Evolutionary conservation across 2,797 vertebrate genomes (phyloP).

Genomic region (Oreortyx pictus): DNA sequence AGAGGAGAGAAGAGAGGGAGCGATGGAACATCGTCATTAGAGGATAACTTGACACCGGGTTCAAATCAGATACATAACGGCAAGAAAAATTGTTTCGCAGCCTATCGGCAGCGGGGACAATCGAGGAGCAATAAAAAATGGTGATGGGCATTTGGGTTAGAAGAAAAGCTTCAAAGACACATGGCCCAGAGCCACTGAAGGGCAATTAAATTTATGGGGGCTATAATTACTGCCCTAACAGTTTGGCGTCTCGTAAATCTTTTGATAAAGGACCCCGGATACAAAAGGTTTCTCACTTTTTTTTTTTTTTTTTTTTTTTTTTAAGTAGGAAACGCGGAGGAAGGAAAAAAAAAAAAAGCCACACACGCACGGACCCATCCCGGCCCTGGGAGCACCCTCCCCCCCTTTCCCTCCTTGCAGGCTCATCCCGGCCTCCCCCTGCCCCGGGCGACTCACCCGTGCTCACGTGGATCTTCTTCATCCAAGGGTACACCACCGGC

Average conservation of each 20-base stretch:
- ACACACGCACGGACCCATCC: constrained; percentile 34
- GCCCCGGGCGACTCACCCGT: constrained; percentile 90
- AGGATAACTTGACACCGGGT: constrained; percentile 81
- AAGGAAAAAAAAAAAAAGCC: background rate
- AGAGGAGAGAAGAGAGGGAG: constrained; percentile 52
- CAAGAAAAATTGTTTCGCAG: constrained; percentile 80
- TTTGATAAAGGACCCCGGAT: constrained; percentile 87
- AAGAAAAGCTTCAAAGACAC: constrained; percentile 93
- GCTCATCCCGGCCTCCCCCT: constrained; percentile 52
- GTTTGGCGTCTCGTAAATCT: constrained; percentile 96
- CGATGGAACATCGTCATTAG: constrained; percentile 83
- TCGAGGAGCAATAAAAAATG: constrained; percentile 84
- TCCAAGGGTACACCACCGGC: constrained; percentile 98
- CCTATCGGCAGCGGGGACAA: constrained; percentile 82
- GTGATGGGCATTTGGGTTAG: constrained; percentile 85
- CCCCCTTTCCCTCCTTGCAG: background rate
- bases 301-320: background rate
- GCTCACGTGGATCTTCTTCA: constrained; percentile 98
- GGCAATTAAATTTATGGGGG: constrained; percentile 98
- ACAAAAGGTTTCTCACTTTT: constrained; percentile 83
- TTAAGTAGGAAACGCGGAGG: constrained; percentile 36
- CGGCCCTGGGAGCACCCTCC: constrained; percentile 37
- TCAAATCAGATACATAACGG: constrained; percentile 78
- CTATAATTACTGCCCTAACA: constrained; percentile 97
- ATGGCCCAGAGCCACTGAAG: constrained; percentile 88